A percentile compares a stretch with the other conserved stretches of the same genome.
Evolutionary conservation across 2,797 vertebrate genomes (phyloP).

Genomic region (Sebastiscus tertius): DNA sequence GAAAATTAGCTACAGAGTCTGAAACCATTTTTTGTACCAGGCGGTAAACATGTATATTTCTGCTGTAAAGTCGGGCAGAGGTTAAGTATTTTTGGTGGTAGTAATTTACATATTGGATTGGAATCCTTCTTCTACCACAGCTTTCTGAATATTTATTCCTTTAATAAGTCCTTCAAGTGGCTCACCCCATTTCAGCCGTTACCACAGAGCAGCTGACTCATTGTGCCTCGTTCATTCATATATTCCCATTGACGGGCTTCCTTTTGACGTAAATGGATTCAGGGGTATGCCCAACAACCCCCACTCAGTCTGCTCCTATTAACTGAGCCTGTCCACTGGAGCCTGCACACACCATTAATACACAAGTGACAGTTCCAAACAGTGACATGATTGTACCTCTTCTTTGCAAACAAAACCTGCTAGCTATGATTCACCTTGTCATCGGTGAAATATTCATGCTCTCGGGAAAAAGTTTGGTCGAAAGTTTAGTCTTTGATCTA

Average conservation of each 20-base stretch:
- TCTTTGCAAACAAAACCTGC: conserved; percentile 76
- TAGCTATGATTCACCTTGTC: conserved; percentile 81
- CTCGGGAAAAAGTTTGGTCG: conserved; percentile 60
- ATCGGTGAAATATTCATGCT: conserved; percentile 83
- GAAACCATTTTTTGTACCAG: too few relatives aligned
- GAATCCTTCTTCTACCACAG: neutral
- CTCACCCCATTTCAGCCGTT: neutral
- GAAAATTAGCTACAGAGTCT: too few relatives aligned
- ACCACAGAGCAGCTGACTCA: conserved; percentile 52
- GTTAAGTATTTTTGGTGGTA: neutral
- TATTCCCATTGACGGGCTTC: conserved; percentile 62
- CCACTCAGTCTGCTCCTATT: conserved; percentile 70
- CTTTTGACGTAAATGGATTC: conserved; percentile 77
- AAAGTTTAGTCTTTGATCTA: conserved; percentile 65
- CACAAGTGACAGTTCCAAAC: conserved; percentile 77
- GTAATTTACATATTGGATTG: neutral
- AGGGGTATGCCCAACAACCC: conserved; percentile 53
- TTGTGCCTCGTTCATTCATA: conserved; percentile 63
- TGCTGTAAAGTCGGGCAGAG: too few relatives aligned
- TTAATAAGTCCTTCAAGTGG: neutral
- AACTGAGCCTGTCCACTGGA: conserved; percentile 62
- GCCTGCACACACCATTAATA: conserved; percentile 74
- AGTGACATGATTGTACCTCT: conserved; percentile 72
- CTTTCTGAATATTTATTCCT: neutral
- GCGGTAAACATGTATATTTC: too few relatives aligned